Percentiles rank a stretch among this genome's conserved stretches.
Evolutionary conservation across 30 jellyfish, hydroid and myxozoan genomes (phyloP).

Genomic region (Catostylus mosaicus): DNA sequence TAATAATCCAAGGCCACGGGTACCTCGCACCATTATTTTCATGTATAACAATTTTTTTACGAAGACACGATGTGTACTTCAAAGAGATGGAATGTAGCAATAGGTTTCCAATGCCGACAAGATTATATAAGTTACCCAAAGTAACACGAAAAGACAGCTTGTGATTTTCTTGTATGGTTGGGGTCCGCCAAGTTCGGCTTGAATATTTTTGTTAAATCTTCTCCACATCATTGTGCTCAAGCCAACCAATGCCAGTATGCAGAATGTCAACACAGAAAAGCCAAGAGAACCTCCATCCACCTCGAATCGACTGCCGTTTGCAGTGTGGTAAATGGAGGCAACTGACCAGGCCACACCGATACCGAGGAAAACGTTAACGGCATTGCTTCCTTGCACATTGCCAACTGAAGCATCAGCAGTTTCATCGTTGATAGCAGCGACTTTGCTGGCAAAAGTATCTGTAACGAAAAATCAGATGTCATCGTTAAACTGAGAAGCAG

Average conservation of each 20-base stretch:
- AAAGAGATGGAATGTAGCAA: constrained; percentile 63
- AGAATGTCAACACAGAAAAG: constrained; percentile 86
- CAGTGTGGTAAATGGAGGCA: constrained; percentile 93
- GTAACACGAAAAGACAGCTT: constrained; percentile 38
- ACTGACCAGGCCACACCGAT: constrained; percentile 98
- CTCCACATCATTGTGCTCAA: constrained; percentile 88
- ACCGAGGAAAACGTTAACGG: constrained; percentile 97
- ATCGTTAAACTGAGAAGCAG: not conserved
- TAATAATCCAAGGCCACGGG: no score
- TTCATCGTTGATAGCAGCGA: constrained; percentile 94
- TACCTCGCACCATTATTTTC: no score
- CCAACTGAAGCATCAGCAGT: constrained; percentile 97
- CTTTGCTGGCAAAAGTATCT: constrained; percentile 98
- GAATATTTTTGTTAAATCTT: constrained; percentile 74
- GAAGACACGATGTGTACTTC: not conserved
- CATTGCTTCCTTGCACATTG: constrained; percentile 92
- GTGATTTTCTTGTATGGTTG: constrained; percentile 70
- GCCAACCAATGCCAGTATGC: constrained; percentile 79
- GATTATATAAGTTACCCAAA: constrained; percentile 81
- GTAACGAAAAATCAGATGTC: not conserved
- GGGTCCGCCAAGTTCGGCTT: constrained; percentile 99
- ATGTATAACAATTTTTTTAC: no score
- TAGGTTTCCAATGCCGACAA: constrained; percentile 86
- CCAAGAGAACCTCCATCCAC: constrained; percentile 97
- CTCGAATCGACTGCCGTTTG: constrained; percentile 74